Percentiles rank a stretch among this genome's conserved stretches.
Conservation (phyloP, 2,113 vertebrate genomes). For the Pelobates fuscus region DNA sequence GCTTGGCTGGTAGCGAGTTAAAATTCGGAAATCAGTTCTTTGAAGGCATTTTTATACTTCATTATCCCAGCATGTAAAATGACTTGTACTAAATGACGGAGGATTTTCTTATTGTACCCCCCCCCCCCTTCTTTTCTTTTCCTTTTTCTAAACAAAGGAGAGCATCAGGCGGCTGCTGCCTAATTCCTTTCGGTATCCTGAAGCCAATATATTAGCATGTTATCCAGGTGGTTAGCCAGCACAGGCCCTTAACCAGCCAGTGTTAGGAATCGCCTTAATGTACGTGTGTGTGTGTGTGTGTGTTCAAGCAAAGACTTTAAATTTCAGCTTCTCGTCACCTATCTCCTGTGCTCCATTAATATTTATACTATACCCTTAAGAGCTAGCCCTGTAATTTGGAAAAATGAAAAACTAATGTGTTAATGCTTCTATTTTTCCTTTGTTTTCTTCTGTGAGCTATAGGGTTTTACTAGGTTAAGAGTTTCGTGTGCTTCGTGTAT, state of each 20-base stretch:
- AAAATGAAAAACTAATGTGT: no score
- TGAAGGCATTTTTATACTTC: constrained; percentile 97
- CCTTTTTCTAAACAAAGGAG: constrained; percentile 76
- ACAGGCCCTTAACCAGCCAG: constrained; percentile 43
- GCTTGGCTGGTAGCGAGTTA: constrained; percentile 81
- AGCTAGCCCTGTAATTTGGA: no score
- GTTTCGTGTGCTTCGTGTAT: no score
- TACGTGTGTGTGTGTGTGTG: no score
- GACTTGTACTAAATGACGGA: constrained; percentile 94
- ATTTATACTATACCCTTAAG: no score
- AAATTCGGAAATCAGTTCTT: constrained; percentile 93
- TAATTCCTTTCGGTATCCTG: constrained; percentile 69
- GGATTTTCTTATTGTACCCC: constrained; percentile 78
- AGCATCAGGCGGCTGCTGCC: constrained; percentile 68
- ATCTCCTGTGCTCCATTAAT: no score
- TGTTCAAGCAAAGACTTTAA: no score
- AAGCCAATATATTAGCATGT: constrained; percentile 67
- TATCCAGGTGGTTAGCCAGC: constrained; percentile 65
- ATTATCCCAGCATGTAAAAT: constrained; percentile 99
- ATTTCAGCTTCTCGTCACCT: no score
- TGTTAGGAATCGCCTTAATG: background rate
- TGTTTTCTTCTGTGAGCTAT: no score
- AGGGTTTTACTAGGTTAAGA: no score
- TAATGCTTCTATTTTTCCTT: no score
- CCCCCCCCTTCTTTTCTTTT: constrained; percentile 69